These are phyloP conservation scores for Vannuccia rotundouncinata DNA, from an alignment of 2,888 invertebrate species.

Conservation along the genomic window DNA sequence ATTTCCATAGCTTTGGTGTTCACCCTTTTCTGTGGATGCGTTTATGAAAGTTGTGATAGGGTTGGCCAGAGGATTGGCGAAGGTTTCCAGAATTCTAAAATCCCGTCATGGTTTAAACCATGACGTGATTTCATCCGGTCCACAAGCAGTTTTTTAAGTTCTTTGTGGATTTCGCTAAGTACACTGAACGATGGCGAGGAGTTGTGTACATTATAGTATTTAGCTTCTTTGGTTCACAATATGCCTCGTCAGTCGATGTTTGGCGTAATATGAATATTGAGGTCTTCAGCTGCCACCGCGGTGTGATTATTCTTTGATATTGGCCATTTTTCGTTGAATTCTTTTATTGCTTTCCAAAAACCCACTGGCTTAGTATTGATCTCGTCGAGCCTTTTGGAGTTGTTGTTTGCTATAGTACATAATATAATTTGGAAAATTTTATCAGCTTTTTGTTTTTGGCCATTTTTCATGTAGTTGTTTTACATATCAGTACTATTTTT, in stretches of 20 bases:
- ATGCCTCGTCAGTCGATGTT: neutral
- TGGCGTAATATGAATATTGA: neutral
- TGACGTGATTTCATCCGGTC: no score
- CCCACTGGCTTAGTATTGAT: neutral
- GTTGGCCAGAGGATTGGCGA: no score
- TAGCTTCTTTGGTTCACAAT: neutral
- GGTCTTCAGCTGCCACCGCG: neutral
- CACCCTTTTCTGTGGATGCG: no score
- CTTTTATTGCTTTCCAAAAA: neutral
- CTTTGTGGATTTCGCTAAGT: neutral
- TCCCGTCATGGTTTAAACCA: no score
- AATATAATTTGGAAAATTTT: neutral
- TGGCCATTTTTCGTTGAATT: neutral
- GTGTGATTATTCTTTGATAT: neutral
- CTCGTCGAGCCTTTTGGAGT: neutral
- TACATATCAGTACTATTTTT: neutral
- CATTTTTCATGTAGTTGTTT: neutral
- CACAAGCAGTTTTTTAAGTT: neutral
- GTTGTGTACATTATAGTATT: neutral
- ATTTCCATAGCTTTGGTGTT: no score
- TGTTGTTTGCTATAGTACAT: neutral
- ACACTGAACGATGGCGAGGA: neutral
- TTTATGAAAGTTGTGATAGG: no score
- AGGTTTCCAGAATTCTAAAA: no score
- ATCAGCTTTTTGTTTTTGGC: neutral